phyloP scores from a whole-genome alignment of 2,888 invertebrate genomes.

The Melanargia galathea region DNA sequence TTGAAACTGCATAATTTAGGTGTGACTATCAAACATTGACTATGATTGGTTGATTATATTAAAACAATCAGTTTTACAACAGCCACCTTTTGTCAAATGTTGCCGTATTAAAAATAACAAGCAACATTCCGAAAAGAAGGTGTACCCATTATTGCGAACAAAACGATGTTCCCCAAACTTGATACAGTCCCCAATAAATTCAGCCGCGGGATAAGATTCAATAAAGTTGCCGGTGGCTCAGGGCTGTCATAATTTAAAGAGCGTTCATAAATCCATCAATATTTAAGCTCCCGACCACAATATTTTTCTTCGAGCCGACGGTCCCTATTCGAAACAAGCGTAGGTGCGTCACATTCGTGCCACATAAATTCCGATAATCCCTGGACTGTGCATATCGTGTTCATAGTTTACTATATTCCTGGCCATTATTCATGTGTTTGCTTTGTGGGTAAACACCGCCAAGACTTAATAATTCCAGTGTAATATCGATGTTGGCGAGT shows the following conservation, averaged over 20 bases:
- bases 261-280: conserved; percentile 80
- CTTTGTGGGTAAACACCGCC: conserved; percentile 64
- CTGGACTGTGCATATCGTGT: conserved; percentile 62
- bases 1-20: no score
- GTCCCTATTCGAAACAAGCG: conserved; percentile 46
- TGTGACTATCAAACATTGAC: no score
- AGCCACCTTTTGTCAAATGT: conserved; percentile 10
- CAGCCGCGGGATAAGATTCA: conserved; percentile 69
- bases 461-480: conserved; percentile 69
- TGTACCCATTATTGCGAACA: conserved; percentile 48
- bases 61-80: background rate
- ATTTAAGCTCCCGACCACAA: conserved; percentile 74
- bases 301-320: conserved; percentile 69
- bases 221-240: conserved; percentile 70
- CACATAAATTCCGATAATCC: conserved; percentile 78
- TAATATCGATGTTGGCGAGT: conserved; percentile 55
- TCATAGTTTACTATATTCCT: conserved; percentile 64
- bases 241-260: conserved; percentile 76
- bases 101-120: conserved; percentile 38
- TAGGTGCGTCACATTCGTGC: conserved; percentile 74
- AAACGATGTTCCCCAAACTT: conserved; percentile 59
- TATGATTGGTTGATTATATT: no score
- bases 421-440: conserved; percentile 72
- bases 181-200: conserved; percentile 69
- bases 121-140: conserved; percentile 39